Evolutionary conservation across 2,888 invertebrate species (phyloP).

Genomic region (Hemaris fuciformis): DNA sequence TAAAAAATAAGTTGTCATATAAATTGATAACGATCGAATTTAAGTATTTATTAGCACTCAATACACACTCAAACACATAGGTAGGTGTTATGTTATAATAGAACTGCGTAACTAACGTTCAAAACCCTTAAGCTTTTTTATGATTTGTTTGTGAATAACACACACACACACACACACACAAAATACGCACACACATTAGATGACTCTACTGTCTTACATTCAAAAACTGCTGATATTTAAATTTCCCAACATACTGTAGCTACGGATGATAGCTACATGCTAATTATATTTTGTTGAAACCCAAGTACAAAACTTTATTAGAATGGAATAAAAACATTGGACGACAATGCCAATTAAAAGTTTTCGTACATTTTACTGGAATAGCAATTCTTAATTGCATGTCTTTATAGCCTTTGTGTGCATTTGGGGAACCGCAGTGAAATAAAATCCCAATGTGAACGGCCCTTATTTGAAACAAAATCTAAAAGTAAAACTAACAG

Average conservation of each 20-base stretch:
- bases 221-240: not conserved
- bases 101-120: too few species aligned
- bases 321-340: not conserved
- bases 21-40: too few species aligned
- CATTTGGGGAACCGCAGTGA: not conserved
- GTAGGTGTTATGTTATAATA: too few species aligned
- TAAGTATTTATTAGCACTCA: too few species aligned
- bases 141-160: too few species aligned
- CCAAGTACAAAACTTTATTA: not conserved
- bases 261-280: not conserved
- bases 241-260: not conserved
- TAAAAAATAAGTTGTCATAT: too few species aligned
- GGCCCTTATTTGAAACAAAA: not conserved
- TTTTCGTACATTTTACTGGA: not conserved
- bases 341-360: not conserved
- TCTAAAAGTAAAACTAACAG: not conserved
- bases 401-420: not conserved
- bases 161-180: too few species aligned
- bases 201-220: too few species aligned
- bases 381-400: not conserved
- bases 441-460: not conserved
- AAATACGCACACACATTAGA: too few species aligned
- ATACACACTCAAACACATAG: too few species aligned
- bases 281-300: constrained; percentile 2
- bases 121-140: too few species aligned